A percentile compares a stretch with the other conserved stretches of the same genome.
Conservation (phyloP, 2,113 vertebrate genomes). For the Pituophis catenifer region DNA sequence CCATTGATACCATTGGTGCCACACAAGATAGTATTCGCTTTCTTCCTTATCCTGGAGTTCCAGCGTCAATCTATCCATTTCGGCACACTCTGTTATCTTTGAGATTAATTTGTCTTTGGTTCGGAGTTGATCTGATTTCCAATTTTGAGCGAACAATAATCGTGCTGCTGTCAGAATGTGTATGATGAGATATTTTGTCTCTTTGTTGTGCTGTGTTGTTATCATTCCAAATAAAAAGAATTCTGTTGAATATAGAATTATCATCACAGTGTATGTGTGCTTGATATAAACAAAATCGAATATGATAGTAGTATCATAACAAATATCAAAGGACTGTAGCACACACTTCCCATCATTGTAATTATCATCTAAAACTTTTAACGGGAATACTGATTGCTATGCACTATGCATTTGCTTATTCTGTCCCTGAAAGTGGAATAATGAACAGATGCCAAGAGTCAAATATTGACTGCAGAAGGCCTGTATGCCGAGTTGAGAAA, state of each 20-base stretch:
- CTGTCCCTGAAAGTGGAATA: slow-evolving; percentile 16
- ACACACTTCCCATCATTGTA: slow-evolving; percentile 45
- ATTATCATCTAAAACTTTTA: slow-evolving; percentile 60
- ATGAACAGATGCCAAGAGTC: slow-evolving; percentile 41
- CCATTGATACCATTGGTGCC: too few species aligned
- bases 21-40: too few species aligned
- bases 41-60: too few species aligned
- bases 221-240: too few species aligned
- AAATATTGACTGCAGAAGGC: slow-evolving; percentile 16
- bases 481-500: background rate
- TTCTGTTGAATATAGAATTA: slow-evolving; percentile 29
- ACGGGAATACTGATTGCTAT: slow-evolving; percentile 58
- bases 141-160: too few species aligned
- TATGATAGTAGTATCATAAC: slow-evolving; percentile 52
- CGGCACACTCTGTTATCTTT: too few species aligned
- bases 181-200: too few species aligned
- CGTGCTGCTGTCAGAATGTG: too few species aligned
- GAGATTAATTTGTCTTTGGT: too few species aligned
- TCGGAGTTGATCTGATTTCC: too few species aligned
- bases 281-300: slow-evolving; percentile 44
- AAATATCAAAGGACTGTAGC: slow-evolving; percentile 44
- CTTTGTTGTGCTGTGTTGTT: too few species aligned
- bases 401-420: slow-evolving; percentile 55
- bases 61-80: too few species aligned
- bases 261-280: slow-evolving; percentile 34